Conservation (phyloP, 2,113 vertebrate species). For the Microcebus griseorufus region DNA sequence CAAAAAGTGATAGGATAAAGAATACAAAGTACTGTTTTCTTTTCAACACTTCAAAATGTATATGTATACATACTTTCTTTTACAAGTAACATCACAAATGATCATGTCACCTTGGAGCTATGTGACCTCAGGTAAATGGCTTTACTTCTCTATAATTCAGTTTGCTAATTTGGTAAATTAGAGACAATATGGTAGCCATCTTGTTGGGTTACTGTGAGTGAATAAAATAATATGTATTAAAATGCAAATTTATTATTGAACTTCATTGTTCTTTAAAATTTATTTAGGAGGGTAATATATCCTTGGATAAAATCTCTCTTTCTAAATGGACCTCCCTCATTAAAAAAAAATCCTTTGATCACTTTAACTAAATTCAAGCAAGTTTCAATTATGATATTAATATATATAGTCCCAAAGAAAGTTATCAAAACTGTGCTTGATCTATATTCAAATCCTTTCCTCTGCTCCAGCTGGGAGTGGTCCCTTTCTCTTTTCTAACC, state of each 20-base stretch:
- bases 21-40: slow-evolving; percentile 83
- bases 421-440: neutral
- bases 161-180: neutral
- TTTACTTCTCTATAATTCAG: neutral
- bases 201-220: neutral
- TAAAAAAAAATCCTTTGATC: neutral
- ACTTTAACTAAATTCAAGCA: neutral
- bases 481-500: neutral
- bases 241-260: neutral
- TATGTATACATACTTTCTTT: slow-evolving; percentile 78
- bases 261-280: neutral
- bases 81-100: slow-evolving; percentile 81
- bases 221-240: neutral
- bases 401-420: neutral
- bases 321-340: neutral
- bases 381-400: neutral
- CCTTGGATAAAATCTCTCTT: neutral
- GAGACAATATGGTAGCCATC: neutral
- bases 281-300: neutral
- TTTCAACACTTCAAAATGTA: slow-evolving; percentile 82
- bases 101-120: slow-evolving; percentile 44
- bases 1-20: slow-evolving; percentile 83
- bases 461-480: neutral
- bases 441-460: neutral
- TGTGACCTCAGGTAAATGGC: neutral